Conservation (phyloP, 2,113 vertebrate genomes). For the Progne subis region DNA sequence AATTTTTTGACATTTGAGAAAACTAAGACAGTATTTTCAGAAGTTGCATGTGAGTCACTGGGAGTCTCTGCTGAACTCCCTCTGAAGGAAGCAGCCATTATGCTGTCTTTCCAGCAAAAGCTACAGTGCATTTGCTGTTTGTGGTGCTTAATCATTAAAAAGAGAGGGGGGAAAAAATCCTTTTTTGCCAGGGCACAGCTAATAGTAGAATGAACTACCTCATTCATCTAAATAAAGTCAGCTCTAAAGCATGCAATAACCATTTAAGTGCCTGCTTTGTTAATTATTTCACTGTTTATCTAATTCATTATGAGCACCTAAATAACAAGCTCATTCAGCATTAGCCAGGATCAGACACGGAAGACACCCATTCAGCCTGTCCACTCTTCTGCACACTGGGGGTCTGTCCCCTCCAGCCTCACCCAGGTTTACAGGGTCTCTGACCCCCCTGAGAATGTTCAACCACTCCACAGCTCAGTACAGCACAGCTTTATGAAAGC, state of each 20-base stretch:
- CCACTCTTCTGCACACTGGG: background rate
- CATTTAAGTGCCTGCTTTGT: background rate
- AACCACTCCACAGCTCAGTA: background rate
- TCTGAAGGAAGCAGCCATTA: background rate
- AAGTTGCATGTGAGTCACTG: background rate
- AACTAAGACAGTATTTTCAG: background rate
- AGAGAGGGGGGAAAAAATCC: background rate
- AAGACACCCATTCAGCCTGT: background rate
- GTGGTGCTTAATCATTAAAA: background rate
- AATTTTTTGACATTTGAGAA: background rate
- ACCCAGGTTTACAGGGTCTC: background rate
- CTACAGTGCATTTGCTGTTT: background rate
- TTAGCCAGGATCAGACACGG: background rate
- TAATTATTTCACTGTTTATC: constrained; percentile 46
- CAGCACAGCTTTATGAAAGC: background rate
- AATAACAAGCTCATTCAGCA: constrained; percentile 13
- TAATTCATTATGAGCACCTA: constrained; percentile 7
- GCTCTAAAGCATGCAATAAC: constrained; percentile 21
- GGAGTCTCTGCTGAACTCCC: background rate
- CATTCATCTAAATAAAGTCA: constrained; percentile 33
- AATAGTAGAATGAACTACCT: background rate
- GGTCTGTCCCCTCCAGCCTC: background rate
- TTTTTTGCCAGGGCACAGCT: background rate
- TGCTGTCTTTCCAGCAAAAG: background rate
- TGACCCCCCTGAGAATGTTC: background rate